A percentile compares a stretch with the other conserved stretches of the same genome.
phyloP scores from a whole-genome alignment of 2,888 invertebrate genomes.

The Strigamia crassipes region DNA sequence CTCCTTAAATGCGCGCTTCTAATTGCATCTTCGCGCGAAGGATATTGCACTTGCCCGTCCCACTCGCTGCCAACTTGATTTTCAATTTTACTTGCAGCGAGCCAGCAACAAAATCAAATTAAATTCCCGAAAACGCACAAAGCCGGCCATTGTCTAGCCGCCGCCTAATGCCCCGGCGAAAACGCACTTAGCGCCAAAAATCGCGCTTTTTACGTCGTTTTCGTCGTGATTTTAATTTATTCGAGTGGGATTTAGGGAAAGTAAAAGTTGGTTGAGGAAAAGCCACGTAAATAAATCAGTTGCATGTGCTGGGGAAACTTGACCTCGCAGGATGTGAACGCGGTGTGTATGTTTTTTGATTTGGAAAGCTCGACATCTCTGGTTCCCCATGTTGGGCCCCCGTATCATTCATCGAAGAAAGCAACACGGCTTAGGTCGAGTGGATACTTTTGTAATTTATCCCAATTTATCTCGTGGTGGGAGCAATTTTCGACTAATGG shows the following conservation, averaged over 20 bases:
- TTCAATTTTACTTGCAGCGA: not conserved
- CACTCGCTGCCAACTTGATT: not conserved
- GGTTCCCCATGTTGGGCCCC: not conserved
- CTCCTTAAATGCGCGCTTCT: constrained; percentile 8
- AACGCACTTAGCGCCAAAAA: no score
- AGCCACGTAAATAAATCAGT: constrained; percentile 7
- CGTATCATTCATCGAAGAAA: constrained; percentile 1
- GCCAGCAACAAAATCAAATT: constrained; percentile 21
- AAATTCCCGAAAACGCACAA: not conserved
- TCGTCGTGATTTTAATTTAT: no score
- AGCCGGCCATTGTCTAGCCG: not conserved
- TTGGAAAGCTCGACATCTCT: not conserved
- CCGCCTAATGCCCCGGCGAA: not conserved
- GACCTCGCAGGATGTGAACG: constrained; percentile 21
- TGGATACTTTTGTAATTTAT: constrained; percentile 12
- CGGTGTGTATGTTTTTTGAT: constrained; percentile 17
- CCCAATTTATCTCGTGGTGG: not conserved
- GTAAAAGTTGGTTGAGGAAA: not conserved
- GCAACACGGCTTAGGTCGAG: not conserved
- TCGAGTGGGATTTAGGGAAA: not conserved
- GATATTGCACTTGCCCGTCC: constrained; percentile 6
- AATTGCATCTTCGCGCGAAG: not conserved
- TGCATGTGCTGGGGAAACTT: not conserved
- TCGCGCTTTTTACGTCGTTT: no score
- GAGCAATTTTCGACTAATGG: no score